These are phyloP conservation scores for Caradrina kadenii DNA, from an alignment of 2,888 invertebrate genomes.

Conservation along the genomic window DNA sequence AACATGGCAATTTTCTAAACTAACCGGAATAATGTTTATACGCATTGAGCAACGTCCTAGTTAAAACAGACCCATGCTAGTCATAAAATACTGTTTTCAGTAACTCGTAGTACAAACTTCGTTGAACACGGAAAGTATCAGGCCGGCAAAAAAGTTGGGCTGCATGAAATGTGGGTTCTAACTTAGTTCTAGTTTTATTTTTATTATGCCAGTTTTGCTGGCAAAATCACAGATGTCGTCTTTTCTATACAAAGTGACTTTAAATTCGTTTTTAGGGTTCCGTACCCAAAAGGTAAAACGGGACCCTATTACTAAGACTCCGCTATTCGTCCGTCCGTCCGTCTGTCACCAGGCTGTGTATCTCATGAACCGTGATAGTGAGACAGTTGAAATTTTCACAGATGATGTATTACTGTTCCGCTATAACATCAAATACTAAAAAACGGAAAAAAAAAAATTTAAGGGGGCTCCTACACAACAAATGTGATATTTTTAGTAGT, in stretches of 20 bases:
- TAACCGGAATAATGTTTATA: slow-evolving; percentile 36
- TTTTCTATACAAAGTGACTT: background rate
- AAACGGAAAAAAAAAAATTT: too few relatives aligned
- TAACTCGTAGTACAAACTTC: slow-evolving; percentile 58
- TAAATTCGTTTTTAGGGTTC: too few relatives aligned
- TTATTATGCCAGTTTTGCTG: slow-evolving; percentile 25
- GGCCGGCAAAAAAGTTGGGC: slow-evolving; percentile 54
- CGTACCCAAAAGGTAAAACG: too few relatives aligned
- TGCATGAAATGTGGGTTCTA: slow-evolving; percentile 43
- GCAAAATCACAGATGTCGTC: slow-evolving; percentile 29
- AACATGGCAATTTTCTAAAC: slow-evolving; percentile 30
- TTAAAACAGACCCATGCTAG: slow-evolving; percentile 58
- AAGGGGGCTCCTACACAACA: too few relatives aligned
- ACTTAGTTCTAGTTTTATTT: slow-evolving; percentile 30
- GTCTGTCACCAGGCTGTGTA: too few relatives aligned
- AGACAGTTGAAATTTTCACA: too few relatives aligned
- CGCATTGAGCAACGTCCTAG: slow-evolving; percentile 46
- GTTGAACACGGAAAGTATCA: slow-evolving; percentile 48
- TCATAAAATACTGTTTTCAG: slow-evolving; percentile 60
- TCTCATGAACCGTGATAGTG: too few relatives aligned
- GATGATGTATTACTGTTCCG: too few relatives aligned
- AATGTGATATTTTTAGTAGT: too few relatives aligned
- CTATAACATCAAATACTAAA: too few relatives aligned
- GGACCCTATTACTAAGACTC: too few relatives aligned
- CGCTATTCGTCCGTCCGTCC: too few relatives aligned